Conservation (phyloP, 1,140 invertebrate species). For the Thaumetopoea pityocampa region DNA sequence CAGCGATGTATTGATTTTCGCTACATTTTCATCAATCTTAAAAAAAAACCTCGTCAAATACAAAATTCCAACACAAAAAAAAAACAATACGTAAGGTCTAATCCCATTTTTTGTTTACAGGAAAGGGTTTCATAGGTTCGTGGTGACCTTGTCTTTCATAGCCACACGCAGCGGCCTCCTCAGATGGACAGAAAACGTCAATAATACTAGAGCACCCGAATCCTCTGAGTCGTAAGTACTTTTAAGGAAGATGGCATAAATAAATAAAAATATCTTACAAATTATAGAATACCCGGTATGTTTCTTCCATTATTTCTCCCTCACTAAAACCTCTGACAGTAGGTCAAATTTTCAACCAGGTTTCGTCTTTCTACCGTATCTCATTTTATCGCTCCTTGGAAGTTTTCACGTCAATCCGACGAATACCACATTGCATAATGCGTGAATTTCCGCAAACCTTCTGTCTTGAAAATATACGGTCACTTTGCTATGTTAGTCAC, state of each 20-base stretch:
- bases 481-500: too few species aligned
- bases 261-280: slow-evolving; percentile 1
- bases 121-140: slow-evolving; percentile 88
- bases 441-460: too few species aligned
- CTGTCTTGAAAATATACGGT: too few species aligned
- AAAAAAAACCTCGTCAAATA: neutral
- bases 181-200: slow-evolving; percentile 86
- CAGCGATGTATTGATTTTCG: too few species aligned
- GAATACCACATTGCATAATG: too few species aligned
- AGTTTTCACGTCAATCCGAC: too few species aligned
- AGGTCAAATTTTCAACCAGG: too few species aligned
- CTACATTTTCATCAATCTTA: neutral
- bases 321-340: too few species aligned
- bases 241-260: neutral
- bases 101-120: slow-evolving; percentile 77
- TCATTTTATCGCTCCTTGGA: too few species aligned
- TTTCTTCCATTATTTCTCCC: neutral
- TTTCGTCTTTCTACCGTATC: too few species aligned
- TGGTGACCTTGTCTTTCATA: slow-evolving; percentile 88
- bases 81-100: neutral
- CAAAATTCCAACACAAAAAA: neutral
- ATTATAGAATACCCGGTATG: neutral
- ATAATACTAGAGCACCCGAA: slow-evolving; percentile 66
- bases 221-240: slow-evolving; percentile 81
- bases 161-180: slow-evolving; percentile 92